Percentiles rank a stretch among this genome's conserved stretches.
Conservation (phyloP, 2,888 invertebrate species). For the Congeria kusceri region DNA sequence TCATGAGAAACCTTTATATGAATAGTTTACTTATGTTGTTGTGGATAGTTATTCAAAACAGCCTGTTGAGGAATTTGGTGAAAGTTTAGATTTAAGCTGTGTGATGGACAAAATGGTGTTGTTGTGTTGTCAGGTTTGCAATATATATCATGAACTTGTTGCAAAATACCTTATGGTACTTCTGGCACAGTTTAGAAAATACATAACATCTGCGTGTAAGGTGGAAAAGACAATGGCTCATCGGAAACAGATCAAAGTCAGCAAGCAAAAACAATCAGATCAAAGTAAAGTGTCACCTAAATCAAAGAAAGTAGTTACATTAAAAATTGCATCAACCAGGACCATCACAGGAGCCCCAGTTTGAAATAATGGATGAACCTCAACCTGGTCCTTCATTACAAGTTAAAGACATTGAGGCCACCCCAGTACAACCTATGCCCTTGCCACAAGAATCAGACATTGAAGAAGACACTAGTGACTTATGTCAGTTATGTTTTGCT, state of each 20-base stretch:
- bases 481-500: conserved; percentile 10
- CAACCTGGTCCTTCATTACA: not conserved
- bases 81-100: not conserved
- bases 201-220: conserved; percentile 9
- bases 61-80: not conserved
- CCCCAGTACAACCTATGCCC: not conserved
- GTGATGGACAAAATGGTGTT: not conserved
- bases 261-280: not conserved
- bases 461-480: not conserved
- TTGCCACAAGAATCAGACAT: not conserved
- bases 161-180: conserved; percentile 14
- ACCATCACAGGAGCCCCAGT: not conserved
- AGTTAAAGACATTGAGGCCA: not conserved
- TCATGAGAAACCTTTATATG: not conserved
- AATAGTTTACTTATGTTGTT: not conserved
- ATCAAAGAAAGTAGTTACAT: not conserved
- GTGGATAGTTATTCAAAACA: not conserved
- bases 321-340: not conserved
- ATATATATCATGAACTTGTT: conserved; percentile 1
- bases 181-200: conserved; percentile 15
- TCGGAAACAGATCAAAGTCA: conserved; percentile 19
- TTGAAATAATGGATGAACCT: not conserved
- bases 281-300: not conserved
- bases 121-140: not conserved
- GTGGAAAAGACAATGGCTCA: conserved; percentile 27